Evolutionary conservation across 2,797 vertebrate genomes (phyloP), one percentile per base, ranked within the genome.

Genomic region (Darevskia nairensis): DNA sequence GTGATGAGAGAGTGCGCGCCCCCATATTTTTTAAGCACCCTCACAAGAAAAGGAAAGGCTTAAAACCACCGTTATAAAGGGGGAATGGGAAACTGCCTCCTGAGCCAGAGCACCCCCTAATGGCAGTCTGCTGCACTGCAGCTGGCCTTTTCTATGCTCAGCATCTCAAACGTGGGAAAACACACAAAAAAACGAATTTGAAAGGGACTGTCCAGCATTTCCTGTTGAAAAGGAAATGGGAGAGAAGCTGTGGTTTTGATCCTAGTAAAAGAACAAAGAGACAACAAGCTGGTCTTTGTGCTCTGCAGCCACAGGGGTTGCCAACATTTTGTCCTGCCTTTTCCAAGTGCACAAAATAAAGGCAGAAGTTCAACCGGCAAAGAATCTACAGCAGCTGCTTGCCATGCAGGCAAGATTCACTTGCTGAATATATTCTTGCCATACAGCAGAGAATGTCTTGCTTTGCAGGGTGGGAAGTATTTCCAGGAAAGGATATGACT

Each of bases 141-240:
- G 41, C 15, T 55, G 44, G 41, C 23, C 44, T 82, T 64, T 61
- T 46, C 15, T 41, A 23, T 32, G 39, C 32, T 5, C 25, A 15
- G 35, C 8, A 10, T 72, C 35, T 27, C 19, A 80, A 71, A 72
- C 13, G 9, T 44, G 78, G 66, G 35, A 80, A 86, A 86, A 78
- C 8, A 66, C 15, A 39, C 72, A 32, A 50, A 86, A 44, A 59
- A 69, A 46, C 19, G 7, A 74, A 55, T 81, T 75, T 61, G 19
- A n/a, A 74, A 76, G 13, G 61, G 80, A 76, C 71, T 72, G 32
- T 32, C 29, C 61, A 64, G 59, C 17, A 82, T 88, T 76, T 88
- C n/a, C 80, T 75, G 55, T 46, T 72, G 6, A 44, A 88, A 80
- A 84, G 46, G 80, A 61, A 84, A 84, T 61, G 68, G 72, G 35